Conservation (phyloP, 2,888 invertebrate genomes). For the Deroplatys truncata region DNA sequence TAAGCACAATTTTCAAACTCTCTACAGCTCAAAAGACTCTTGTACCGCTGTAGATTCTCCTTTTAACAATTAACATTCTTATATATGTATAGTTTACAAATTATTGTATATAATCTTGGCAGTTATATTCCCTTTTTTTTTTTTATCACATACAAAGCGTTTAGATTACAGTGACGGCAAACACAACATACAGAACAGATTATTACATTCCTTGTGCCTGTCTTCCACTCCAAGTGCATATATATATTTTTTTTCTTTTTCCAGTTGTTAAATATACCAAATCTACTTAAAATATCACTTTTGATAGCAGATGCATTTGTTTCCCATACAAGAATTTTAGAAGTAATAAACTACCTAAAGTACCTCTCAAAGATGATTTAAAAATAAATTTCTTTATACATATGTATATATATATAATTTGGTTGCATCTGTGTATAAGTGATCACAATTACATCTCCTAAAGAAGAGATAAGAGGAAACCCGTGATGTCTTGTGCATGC, state of each 20-base stretch:
- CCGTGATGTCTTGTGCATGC: constrained; percentile 19
- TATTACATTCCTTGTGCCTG: constrained; percentile 15
- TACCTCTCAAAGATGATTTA: not conserved
- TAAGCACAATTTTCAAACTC: constrained; percentile 8
- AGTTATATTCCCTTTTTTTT: not conserved
- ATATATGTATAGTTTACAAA: constrained; percentile 8
- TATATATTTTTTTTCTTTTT: not conserved
- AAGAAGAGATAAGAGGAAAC: constrained; percentile 9
- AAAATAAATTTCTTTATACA: not conserved
- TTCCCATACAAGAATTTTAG: not conserved
- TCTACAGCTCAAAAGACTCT: not conserved
- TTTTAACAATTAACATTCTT: not conserved
- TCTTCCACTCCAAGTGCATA: not conserved
- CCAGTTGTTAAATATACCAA: not conserved
- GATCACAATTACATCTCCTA: not conserved
- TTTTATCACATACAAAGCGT: constrained; percentile 3
- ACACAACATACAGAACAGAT: not conserved
- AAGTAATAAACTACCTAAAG: not conserved
- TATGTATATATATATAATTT: not conserved
- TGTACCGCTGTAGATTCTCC: not conserved
- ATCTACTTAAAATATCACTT: constrained; percentile 28
- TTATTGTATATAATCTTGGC: constrained; percentile 7
- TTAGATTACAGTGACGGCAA: not conserved
- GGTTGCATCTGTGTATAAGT: constrained; percentile 1
- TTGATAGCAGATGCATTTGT: not conserved